Conservation (phyloP, 2,888 invertebrate species). For the Philaethria dido region DNA sequence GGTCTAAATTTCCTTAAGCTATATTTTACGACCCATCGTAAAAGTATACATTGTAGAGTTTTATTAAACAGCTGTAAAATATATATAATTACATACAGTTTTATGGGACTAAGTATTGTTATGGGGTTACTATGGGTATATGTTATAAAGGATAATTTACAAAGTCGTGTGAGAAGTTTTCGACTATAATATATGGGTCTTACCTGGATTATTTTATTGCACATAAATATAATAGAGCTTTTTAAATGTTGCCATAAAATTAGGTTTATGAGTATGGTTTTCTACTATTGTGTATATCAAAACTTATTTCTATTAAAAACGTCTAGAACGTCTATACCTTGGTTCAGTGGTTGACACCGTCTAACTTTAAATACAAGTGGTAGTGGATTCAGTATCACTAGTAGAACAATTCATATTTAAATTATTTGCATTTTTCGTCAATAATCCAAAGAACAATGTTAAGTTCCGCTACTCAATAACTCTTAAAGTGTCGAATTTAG, state of each 20-base stretch:
- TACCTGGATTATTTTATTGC: conserved; percentile 6
- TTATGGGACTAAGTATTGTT: conserved; percentile 51
- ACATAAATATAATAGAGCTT: conserved; percentile 5
- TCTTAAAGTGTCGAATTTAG: too few species aligned
- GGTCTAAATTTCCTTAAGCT: conserved; percentile 14
- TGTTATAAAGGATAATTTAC: conserved; percentile 16
- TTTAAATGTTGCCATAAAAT: not conserved
- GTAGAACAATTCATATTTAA: too few species aligned
- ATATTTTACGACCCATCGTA: conserved; percentile 46
- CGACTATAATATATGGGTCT: conserved; percentile 1
- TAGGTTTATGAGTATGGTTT: not conserved
- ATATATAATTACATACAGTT: conserved; percentile 50
- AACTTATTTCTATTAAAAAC: too few species aligned
- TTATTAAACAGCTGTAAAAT: conserved; percentile 57
- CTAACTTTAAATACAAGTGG: too few species aligned
- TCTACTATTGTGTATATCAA: not conserved
- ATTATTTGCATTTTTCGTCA: too few species aligned
- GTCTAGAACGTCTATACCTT: too few species aligned
- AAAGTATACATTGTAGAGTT: conserved; percentile 53
- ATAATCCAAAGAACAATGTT: too few species aligned
- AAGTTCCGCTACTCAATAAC: too few species aligned
- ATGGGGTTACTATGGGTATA: conserved; percentile 26
- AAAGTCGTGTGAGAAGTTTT: conserved; percentile 7
- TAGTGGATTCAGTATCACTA: too few species aligned
- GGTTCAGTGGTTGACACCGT: too few species aligned